These are phyloP conservation scores for Erythrolamprus reginae DNA, from an alignment of 2,113 vertebrate genomes.

Conservation along the genomic window DNA sequence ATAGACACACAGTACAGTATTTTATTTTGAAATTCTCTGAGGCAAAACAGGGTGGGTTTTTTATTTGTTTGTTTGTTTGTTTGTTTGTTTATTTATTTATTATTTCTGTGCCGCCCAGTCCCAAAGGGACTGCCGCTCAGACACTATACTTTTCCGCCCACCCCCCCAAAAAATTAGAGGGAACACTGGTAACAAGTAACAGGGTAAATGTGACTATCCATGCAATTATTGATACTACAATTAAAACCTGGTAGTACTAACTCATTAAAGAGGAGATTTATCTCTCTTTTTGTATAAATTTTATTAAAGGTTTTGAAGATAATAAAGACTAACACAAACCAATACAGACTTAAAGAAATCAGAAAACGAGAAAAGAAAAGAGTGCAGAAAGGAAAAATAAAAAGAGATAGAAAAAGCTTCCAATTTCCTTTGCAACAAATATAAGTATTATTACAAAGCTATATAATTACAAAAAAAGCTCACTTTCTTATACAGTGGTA, in stretches of 20 bases:
- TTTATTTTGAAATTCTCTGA: too few relatives aligned
- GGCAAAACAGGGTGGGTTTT: too few relatives aligned
- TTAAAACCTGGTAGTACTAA: background rate
- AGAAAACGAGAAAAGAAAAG: background rate
- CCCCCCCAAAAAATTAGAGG: too few relatives aligned
- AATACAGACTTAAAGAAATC: background rate
- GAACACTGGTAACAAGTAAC: background rate
- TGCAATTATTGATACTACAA: background rate
- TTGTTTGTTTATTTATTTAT: too few relatives aligned
- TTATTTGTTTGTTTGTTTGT: too few relatives aligned
- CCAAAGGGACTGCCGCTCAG: too few relatives aligned
- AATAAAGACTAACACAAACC: background rate
- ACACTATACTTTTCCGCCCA: too few relatives aligned
- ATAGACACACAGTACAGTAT: too few relatives aligned
- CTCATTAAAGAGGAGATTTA: background rate
- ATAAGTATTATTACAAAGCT: background rate
- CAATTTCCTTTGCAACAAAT: background rate
- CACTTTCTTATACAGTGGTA: too few relatives aligned
- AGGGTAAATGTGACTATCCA: background rate
- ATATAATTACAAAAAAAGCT: background rate
- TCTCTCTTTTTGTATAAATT: background rate
- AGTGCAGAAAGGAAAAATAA: background rate
- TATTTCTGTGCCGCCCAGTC: too few relatives aligned
- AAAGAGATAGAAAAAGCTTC: background rate
- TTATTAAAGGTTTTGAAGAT: background rate